phyloP scores from a whole-genome alignment of 37 sponge, comb jelly and placozoan species.

The Halisarca cf. caerulea region DNA sequence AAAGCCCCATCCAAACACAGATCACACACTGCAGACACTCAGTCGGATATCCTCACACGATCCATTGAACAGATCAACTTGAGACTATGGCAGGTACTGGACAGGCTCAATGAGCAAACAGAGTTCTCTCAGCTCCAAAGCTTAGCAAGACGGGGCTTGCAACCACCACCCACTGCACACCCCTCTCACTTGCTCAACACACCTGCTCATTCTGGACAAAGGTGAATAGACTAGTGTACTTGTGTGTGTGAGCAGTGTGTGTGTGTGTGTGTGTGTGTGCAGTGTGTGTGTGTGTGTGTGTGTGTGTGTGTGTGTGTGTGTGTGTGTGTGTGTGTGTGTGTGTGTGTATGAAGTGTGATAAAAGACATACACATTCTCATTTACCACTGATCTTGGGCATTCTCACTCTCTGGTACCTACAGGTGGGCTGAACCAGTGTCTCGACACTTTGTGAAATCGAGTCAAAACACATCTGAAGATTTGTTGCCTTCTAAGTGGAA shows the following conservation, averaged over 20 bases:
- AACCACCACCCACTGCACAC: not conserved
- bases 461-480: too few relatives aligned
- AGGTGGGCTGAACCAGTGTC: too few relatives aligned
- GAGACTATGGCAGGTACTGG: constrained; percentile 48
- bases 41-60: not conserved
- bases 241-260: too few relatives aligned
- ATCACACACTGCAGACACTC: not conserved
- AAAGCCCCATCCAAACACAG: not conserved
- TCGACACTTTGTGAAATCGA: too few relatives aligned
- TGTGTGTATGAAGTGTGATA: too few relatives aligned
- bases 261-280: too few relatives aligned
- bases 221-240: not conserved
- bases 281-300: not conserved
- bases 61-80: constrained; percentile 48
- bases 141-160: not conserved
- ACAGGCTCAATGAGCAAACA: constrained; percentile 11
- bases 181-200: not conserved
- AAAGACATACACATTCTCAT: too few relatives aligned
- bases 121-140: not conserved
- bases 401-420: too few relatives aligned
- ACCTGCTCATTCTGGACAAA: not conserved
- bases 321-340: too few relatives aligned
- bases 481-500: too few relatives aligned
- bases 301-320: too few relatives aligned
- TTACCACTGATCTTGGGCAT: too few relatives aligned